A percentile compares a stretch with the other conserved stretches of the same genome.
phyloP scores from a whole-genome alignment of 2,797 vertebrate genomes.

The Sebastiscus albofasciatus region DNA sequence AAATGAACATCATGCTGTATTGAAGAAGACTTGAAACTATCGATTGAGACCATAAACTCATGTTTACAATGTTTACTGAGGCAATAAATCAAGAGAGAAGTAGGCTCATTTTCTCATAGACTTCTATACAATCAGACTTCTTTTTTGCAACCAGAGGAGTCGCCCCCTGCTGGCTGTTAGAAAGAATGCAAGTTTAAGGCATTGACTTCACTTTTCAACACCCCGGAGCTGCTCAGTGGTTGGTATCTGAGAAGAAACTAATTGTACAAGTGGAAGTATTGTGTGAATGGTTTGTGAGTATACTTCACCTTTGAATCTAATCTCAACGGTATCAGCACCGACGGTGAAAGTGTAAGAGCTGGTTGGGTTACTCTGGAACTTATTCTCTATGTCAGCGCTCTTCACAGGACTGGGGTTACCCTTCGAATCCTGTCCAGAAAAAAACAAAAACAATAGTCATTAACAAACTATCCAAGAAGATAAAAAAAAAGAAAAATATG shows the following conservation, averaged over 20 bases:
- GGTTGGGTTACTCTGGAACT: constrained; percentile 52
- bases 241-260: not conserved
- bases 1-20: too few species aligned
- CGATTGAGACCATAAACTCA: too few species aligned
- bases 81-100: too few species aligned
- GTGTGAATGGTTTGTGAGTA: not conserved
- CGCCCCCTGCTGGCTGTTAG: too few species aligned
- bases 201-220: too few species aligned
- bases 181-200: too few species aligned
- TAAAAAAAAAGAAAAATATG: not conserved
- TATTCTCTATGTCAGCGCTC: constrained; percentile 67
- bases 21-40: too few species aligned
- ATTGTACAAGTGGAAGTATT: not conserved
- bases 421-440: constrained; percentile 51
- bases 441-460: not conserved
- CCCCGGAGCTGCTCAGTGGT: too few species aligned
- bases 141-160: too few species aligned
- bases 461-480: not conserved
- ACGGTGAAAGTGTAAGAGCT: constrained; percentile 46
- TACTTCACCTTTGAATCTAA: constrained; percentile 72
- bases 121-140: too few species aligned
- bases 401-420: constrained; percentile 28
- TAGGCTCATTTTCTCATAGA: too few species aligned
- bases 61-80: too few species aligned
- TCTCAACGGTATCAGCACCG: constrained; percentile 39